These are phyloP conservation scores for Chironomus striatipennis DNA, from an alignment of 1,140 invertebrate species.

Conservation along the genomic window DNA sequence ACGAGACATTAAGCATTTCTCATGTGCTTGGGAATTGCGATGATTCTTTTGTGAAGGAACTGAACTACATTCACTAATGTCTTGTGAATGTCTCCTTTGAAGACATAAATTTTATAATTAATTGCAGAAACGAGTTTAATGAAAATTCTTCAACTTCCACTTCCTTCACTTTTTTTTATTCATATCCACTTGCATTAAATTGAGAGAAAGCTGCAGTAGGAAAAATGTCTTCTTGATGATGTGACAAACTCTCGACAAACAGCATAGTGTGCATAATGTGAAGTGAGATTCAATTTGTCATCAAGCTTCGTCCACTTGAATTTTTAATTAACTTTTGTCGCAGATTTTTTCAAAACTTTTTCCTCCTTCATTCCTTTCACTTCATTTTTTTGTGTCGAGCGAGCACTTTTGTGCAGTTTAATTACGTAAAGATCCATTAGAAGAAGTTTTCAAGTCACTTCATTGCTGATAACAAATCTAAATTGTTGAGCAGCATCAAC, in stretches of 20 bases:
- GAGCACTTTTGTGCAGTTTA: not conserved
- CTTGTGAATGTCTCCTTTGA: not conserved
- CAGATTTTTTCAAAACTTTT: no score
- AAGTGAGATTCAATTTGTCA: not conserved
- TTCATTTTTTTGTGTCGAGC: not conserved
- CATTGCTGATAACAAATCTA: not conserved
- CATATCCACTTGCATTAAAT: no score
- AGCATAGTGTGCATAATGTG: not conserved
- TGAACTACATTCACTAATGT: not conserved
- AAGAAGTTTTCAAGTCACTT: not conserved
- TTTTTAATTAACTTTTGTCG: not conserved
- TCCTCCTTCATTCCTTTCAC: not conserved
- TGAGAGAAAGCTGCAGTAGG: not conserved
- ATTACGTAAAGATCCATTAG: not conserved
- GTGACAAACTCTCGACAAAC: not conserved
- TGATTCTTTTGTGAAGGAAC: not conserved
- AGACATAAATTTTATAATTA: not conserved
- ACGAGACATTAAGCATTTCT: not conserved
- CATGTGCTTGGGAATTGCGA: not conserved
- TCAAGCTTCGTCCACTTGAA: not conserved
- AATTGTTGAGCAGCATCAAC: not conserved
- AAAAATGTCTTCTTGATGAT: not conserved
- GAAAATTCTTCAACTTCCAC: not conserved
- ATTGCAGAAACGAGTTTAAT: slow-evolving; percentile 12
- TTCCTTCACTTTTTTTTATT: no score